phyloP scores from a whole-genome alignment of 2,888 invertebrate species.

The Hoplodrina ambigua region DNA sequence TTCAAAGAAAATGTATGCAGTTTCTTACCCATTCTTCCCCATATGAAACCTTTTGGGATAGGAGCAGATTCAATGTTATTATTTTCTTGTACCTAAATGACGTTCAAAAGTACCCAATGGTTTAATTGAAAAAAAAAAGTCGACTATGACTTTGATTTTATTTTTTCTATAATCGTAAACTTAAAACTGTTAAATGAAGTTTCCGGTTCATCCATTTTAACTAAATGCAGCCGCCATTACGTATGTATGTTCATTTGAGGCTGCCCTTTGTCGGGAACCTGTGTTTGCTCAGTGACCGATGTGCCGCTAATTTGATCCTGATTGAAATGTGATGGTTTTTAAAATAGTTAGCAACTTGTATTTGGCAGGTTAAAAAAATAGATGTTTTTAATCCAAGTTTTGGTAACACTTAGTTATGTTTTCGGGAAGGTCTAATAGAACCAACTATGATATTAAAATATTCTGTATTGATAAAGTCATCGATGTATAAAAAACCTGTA shows the following conservation, averaged over 20 bases:
- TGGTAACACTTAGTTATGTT: not conserved
- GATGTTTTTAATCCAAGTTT: not conserved
- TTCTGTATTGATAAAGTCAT: too few species aligned
- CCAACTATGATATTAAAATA: too few species aligned
- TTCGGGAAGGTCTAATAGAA: too few species aligned
- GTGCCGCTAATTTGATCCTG: constrained; percentile 28
- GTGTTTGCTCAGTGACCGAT: constrained; percentile 45
- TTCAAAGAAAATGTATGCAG: too few species aligned
- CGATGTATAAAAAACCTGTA: too few species aligned
- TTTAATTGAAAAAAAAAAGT: too few species aligned
- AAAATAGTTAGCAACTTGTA: constrained; percentile 15
- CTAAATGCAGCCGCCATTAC: constrained; percentile 65
- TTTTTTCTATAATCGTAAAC: not conserved
- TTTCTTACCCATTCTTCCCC: too few species aligned
- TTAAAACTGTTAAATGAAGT: constrained; percentile 17
- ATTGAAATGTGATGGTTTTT: constrained; percentile 31
- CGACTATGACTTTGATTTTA: too few species aligned
- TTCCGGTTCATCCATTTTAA: constrained; percentile 66
- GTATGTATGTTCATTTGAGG: constrained; percentile 68
- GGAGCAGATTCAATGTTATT: too few species aligned
- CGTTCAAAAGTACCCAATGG: too few species aligned
- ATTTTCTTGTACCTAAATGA: too few species aligned
- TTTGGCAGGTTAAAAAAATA: not conserved
- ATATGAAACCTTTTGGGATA: too few species aligned
- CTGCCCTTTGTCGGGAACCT: constrained; percentile 57